Evolutionary conservation across 1,140 invertebrate species (phyloP).

Genomic region (Spodoptera litura): DNA sequence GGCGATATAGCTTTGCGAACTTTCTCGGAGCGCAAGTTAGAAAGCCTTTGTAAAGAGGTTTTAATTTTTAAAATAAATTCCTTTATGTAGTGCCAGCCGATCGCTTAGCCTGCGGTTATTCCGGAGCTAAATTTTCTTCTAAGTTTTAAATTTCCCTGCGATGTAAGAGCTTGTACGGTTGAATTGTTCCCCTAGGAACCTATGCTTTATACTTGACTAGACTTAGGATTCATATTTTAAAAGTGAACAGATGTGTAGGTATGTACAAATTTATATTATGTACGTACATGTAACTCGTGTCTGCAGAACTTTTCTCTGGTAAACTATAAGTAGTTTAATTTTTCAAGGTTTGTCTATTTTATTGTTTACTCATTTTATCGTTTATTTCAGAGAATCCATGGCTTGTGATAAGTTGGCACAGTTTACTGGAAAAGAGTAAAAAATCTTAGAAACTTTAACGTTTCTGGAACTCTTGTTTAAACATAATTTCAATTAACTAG

Average conservation of each 20-base stretch:
- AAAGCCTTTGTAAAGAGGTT: slow-evolving; percentile 53
- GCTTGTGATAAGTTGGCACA: too few species aligned
- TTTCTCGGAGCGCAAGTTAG: slow-evolving; percentile 53
- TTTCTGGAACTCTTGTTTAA: background rate
- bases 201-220: slow-evolving; percentile 15
- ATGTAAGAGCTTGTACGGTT: background rate
- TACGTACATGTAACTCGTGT: too few species aligned
- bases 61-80: slow-evolving; percentile 47
- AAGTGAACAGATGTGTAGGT: background rate
- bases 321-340: too few species aligned
- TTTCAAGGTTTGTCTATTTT: too few species aligned
- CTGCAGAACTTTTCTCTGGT: too few species aligned
- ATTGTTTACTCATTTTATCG: too few species aligned
- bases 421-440: too few species aligned
- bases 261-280: background rate
- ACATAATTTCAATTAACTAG: too few species aligned
- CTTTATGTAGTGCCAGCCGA: slow-evolving; percentile 25
- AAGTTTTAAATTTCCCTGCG: slow-evolving; percentile 14
- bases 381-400: too few species aligned
- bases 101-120: slow-evolving; percentile 25
- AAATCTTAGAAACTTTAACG: background rate
- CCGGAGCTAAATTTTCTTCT: slow-evolving; percentile 8
- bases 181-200: slow-evolving; percentile 15
- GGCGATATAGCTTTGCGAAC: slow-evolving; percentile 47
- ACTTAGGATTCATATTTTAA: background rate